Conservation (phyloP, 2,113 vertebrate species). For the Copsychus sechellarum region DNA sequence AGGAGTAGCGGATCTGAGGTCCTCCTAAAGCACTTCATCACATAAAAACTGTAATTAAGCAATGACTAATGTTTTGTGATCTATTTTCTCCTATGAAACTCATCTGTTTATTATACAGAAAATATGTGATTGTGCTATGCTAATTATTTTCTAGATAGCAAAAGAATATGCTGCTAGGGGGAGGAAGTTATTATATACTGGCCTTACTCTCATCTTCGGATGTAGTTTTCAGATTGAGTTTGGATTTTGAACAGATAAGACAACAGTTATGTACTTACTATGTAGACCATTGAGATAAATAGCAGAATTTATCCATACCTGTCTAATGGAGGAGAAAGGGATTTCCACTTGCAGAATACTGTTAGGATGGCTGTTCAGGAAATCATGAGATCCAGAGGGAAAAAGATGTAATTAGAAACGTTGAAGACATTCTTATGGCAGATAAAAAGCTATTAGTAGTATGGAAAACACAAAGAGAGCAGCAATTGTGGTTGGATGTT, state of each 20-base stretch:
- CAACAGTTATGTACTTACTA: neutral
- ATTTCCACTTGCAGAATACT: neutral
- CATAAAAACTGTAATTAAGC: slow-evolving; percentile 75
- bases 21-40: slow-evolving; percentile 67
- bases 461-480: neutral
- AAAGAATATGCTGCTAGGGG: slow-evolving; percentile 57
- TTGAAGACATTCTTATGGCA: neutral
- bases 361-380: neutral
- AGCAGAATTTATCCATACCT: neutral
- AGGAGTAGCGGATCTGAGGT: slow-evolving; percentile 46
- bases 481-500: neutral
- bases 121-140: slow-evolving; percentile 60
- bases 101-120: slow-evolving; percentile 69
- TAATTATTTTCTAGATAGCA: slow-evolving; percentile 74
- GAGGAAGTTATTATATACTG: slow-evolving; percentile 54
- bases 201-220: slow-evolving; percentile 46
- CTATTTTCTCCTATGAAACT: slow-evolving; percentile 65
- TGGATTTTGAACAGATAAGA: neutral
- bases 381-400: neutral
- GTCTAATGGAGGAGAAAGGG: neutral
- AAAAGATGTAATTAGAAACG: neutral
- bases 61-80: slow-evolving; percentile 67
- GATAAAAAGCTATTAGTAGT: neutral
- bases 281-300: neutral
- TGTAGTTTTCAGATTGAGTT: neutral